Percentiles rank a stretch among this genome's conserved stretches.
Evolutionary conservation across 1,140 invertebrate species (phyloP).

Genomic region (Telenomus remus): DNA sequence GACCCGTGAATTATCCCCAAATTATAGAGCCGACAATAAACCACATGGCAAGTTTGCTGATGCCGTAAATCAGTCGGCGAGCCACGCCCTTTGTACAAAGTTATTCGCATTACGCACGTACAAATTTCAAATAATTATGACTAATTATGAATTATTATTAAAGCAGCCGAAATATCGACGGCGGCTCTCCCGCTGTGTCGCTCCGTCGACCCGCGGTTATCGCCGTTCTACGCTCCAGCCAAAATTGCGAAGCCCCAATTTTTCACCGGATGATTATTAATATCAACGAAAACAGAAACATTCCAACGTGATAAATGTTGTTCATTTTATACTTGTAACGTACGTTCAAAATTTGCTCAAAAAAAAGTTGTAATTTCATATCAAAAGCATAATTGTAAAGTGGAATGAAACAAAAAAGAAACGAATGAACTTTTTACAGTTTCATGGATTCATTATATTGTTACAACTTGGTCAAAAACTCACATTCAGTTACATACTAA

Average conservation of each 20-base stretch:
- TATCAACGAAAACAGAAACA: too few relatives aligned
- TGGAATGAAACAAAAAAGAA: too few relatives aligned
- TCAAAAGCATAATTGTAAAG: too few relatives aligned
- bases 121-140: conserved; percentile 45
- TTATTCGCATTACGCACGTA: conserved; percentile 44
- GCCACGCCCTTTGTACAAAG: conserved; percentile 61
- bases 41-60: conserved; percentile 66
- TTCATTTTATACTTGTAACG: too few relatives aligned
- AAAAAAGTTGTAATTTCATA: too few relatives aligned
- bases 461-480: too few relatives aligned
- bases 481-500: too few relatives aligned
- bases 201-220: neutral
- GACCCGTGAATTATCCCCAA: conserved; percentile 74
- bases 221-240: too few relatives aligned
- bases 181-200: neutral
- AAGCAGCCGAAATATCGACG: conserved; percentile 18
- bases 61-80: conserved; percentile 68
- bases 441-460: too few relatives aligned
- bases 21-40: conserved; percentile 74
- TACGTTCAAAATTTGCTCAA: too few relatives aligned
- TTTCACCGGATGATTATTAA: neutral
- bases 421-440: too few relatives aligned
- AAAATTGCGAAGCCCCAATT: neutral
- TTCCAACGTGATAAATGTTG: too few relatives aligned
- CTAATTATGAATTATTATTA: conserved; percentile 46